These are phyloP conservation scores for Drosophila lowei DNA, from an alignment of 1,140 invertebrate genomes.

Conservation along the genomic window DNA sequence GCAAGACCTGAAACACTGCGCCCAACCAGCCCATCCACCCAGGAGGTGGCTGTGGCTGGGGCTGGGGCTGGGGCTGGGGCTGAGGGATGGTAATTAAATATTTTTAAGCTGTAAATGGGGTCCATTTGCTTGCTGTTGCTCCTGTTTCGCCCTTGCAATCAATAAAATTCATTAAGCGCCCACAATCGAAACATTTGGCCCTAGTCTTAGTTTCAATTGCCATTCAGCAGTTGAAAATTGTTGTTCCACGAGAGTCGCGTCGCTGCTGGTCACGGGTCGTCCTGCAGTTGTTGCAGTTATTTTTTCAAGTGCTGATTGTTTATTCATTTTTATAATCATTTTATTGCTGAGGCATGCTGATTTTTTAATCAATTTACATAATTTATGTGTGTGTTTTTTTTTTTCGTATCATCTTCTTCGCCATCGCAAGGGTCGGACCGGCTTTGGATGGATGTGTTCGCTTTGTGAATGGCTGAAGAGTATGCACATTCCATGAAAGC, in stretches of 20 bases:
- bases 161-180: conserved; percentile 60
- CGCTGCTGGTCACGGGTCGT: too few relatives aligned
- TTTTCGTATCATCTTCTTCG: conserved; percentile 23
- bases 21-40: neutral
- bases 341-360: conserved; percentile 47
- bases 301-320: conserved; percentile 33
- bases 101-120: conserved; percentile 80
- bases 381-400: conserved; percentile 26
- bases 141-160: conserved; percentile 56
- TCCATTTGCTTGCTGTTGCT: conserved; percentile 67
- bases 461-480: conserved; percentile 40
- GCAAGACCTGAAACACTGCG: conserved; percentile 57
- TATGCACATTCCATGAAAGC: too few relatives aligned
- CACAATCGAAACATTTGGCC: conserved; percentile 31
- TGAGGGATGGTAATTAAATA: conserved; percentile 69
- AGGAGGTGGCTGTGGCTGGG: conserved; percentile 5
- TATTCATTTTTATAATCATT: conserved; percentile 50
- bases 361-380: conserved; percentile 49
- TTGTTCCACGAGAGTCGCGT: conserved; percentile 31
- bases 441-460: neutral
- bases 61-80: neutral
- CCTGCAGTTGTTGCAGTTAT: conserved; percentile 35
- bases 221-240: conserved; percentile 55
- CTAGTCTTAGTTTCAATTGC: conserved; percentile 60
- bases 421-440: neutral